Evolutionary conservation across 2,797 vertebrate species (phyloP), one percentile per base, ranked within the genome.

Genomic region (Myripristis jacobus): DNA sequence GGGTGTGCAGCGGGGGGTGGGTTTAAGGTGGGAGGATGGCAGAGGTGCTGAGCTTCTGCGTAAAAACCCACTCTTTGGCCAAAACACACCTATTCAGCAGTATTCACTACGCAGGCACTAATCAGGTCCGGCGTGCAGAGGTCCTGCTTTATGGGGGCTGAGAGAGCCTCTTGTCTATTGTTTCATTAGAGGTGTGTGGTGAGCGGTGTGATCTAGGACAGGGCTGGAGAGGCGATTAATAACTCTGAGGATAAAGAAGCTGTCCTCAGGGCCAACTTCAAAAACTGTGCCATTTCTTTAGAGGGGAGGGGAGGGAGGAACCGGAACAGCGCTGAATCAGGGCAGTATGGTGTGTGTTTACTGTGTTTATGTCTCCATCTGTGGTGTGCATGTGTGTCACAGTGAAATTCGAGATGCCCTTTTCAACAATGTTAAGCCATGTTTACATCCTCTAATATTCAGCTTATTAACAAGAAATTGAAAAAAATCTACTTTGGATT

Each of bases 121-220:
- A 87, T 88, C 82, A 81, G 75, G 70, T 71, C 81, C 19, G 22
- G 53, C 1, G 67, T 18, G 71, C 63, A 61, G 75, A 65, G 75
- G 86, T 70, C 58, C 71, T 75, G 59, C 48, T 78, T 83, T 79
- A 66, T 59, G 38, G 56, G 27, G 10, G 29, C 31, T 15, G 24
- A 44, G 66, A 56, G 71, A 82, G 79, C 75, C 77, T 83, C 87
- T 52, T 75, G 80, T 87, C 88, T 85, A 81, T 90, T 90, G 90
- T 92, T 91, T 89, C 83, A 91, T 91, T 86, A 89, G 84, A 72
- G 66, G 80, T 80, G 89, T 88, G 85, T 87, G 83, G 88, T 88
- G 89, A 91, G 90, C 85, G 53, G 62, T 87, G 86, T 89, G 90
- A 94, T 93, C 90, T 94, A 92, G 93, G 93, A 92, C 93, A 93